Evolutionary conservation across 2,797 vertebrate genomes (phyloP), one percentile per base, ranked within the genome.

Genomic region (Poeciliopsis paucimaculata): DNA sequence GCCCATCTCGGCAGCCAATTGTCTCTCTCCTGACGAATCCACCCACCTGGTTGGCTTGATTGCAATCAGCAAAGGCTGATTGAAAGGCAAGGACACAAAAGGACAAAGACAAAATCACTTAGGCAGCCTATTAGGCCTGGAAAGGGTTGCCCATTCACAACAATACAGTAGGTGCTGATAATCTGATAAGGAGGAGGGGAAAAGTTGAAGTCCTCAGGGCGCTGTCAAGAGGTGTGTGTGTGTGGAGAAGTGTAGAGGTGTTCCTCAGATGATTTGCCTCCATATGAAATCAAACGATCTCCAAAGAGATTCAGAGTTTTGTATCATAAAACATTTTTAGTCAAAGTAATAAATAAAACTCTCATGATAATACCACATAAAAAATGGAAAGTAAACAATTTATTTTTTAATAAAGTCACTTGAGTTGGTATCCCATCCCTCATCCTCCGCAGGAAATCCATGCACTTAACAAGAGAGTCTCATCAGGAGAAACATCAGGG

Each of bases 51-150:
- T 92, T 92, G 87, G 89, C 88, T 90, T 90, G 93, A 95, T 94
- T 92, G 89, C 92, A 92, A 95, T 94, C 94, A 91, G 90, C 5
- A 12, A 13, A 70, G 77, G 82, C 76, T 92, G 93, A 94, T 93
- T 94, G 94, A 93, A 92, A 93, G 88, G 89, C 90, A 94, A 95
- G 93, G 93, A 93, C 92, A 92, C 92, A 93, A 95, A 94, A 95
- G 94, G 94, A 94, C 92, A 90, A 91, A 94, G 93, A 87, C 89
- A 87, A 83, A 92, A 94, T 89, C 92, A 93, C 92, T 94, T 94
- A 95, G 89, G 90, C 90, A 90, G 88, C 82, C 90, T 90, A 91
- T 92, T 94, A 93, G 89, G 78, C 75, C 83, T 72, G 81, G 82
- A 79, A 92, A 77, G 79, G 84, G 82, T 41, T 76, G 78, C 80